Percentiles rank a stretch among this genome's conserved stretches.
These are phyloP conservation scores for Marmota monax DNA, from an alignment of 2,113 vertebrate species.

Conservation along the genomic window DNA sequence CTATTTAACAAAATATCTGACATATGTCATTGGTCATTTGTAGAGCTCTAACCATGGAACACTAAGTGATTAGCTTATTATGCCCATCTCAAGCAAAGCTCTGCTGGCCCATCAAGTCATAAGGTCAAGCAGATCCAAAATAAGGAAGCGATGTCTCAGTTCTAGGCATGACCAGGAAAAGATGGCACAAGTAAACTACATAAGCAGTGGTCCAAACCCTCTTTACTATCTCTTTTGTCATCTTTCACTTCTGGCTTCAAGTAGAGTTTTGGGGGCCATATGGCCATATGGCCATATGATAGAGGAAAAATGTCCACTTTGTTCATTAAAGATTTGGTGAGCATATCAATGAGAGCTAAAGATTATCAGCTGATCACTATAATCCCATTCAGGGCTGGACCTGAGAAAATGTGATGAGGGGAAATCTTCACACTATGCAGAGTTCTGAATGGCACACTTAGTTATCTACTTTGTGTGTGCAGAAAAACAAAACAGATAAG, in stretches of 20 bases:
- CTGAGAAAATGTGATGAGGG: neutral
- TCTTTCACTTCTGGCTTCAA: neutral
- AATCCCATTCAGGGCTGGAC: neutral
- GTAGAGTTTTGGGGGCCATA: neutral
- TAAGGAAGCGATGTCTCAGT: neutral
- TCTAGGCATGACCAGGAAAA: neutral
- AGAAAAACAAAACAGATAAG: neutral
- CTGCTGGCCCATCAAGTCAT: neutral
- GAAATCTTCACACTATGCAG: neutral
- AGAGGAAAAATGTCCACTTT: neutral
- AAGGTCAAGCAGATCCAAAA: neutral
- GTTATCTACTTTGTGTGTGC: neutral
- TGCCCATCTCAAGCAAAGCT: neutral
- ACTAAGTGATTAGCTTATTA: neutral
- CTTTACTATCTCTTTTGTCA: neutral
- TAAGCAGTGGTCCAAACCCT: neutral
- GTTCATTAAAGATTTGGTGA: neutral
- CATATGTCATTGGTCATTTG: neutral
- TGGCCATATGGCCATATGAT: neutral
- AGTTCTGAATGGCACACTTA: neutral
- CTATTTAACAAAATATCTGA: neutral
- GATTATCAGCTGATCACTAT: neutral
- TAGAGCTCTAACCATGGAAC: neutral
- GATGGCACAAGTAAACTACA: neutral
- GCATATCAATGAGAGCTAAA: neutral